Evolutionary conservation across 2,113 vertebrate genomes (phyloP), one percentile per base, ranked within the genome.

Genomic region (Eretmodus cyanostictus): DNA sequence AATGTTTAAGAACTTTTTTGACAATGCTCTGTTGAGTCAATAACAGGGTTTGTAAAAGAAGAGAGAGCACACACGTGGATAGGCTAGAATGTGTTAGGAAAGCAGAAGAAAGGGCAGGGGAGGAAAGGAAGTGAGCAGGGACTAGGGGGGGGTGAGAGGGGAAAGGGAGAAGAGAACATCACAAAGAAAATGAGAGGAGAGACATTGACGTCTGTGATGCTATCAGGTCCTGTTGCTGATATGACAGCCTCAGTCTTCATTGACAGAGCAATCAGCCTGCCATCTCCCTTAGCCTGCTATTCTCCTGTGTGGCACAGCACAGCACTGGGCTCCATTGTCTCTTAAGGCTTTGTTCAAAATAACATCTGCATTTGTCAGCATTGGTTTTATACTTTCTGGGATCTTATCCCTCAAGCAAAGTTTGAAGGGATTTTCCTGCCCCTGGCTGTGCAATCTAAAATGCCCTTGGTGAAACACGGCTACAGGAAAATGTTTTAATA

Each of bases 331-430:
- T 84, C 89, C 78, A 93, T 96, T 96, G 93, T 95, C 93, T 95
- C 88, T 81, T 73, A 29, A 51, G 24, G 89, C 92, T 94, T 95
- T 93, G 89, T 95, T 96, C 91, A 91, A 95, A 96, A 92, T 93
- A 92, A 91, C 94, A 95, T 95, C 94, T 95, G 91, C 95, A 91
- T 93, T 95, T 54, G 93, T 95, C 95, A 96, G 94, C 94, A 95
- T 54, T 53, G 79, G 81, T 92, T 94, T 93, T 89, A 89, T 95
- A 91, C 89, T 93, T 82, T 89, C 86, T 57, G 55, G 83, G 79
- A 89, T 91, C 85, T 93, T 91, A 92, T 94, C 86, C 89, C 85
- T 94, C 38, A 24, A 83, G 89, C 59, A 92, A 93, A 90, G 90
- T 93, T 94, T 92, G 83, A 92, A 93, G 93, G 95, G 93, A 94